These are phyloP conservation scores for Zaprionus davidi DNA, from an alignment of 1,140 invertebrate genomes.

Conservation along the genomic window DNA sequence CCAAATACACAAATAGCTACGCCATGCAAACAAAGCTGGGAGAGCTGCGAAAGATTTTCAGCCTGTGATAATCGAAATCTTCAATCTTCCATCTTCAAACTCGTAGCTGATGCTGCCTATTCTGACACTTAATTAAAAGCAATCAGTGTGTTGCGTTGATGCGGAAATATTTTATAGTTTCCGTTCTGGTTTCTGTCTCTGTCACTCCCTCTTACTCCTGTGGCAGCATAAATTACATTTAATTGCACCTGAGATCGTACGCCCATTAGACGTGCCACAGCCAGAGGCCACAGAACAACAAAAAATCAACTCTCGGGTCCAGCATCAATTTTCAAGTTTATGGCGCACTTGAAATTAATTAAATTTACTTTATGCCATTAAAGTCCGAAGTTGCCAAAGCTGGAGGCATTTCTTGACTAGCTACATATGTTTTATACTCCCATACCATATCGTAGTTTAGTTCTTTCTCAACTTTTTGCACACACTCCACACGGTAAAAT, in stretches of 20 bases:
- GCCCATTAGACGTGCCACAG: slow-evolving; percentile 26
- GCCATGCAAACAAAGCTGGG: slow-evolving; percentile 41
- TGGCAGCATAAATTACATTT: slow-evolving; percentile 51
- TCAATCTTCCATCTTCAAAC: slow-evolving; percentile 23
- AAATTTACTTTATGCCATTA: slow-evolving; percentile 35
- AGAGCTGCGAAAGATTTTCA: slow-evolving; percentile 20
- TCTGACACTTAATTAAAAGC: slow-evolving; percentile 63
- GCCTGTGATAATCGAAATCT: slow-evolving; percentile 30
- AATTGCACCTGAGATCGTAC: slow-evolving; percentile 38
- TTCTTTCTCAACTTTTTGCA: background rate
- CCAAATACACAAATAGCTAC: slow-evolving; percentile 76
- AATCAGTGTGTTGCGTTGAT: slow-evolving; percentile 47
- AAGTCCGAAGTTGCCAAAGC: background rate
- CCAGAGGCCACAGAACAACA: background rate
- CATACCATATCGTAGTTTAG: background rate
- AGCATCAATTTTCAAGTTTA: slow-evolving; percentile 22
- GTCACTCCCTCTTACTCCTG: background rate
- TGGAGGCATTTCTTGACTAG: background rate
- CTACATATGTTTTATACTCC: slow-evolving; percentile 16
- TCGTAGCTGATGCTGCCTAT: slow-evolving; percentile 41
- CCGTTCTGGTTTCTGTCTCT: slow-evolving; percentile 56
- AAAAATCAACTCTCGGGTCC: slow-evolving; percentile 2
- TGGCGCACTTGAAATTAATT: slow-evolving; percentile 53
- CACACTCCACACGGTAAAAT: slow-evolving; percentile 37
- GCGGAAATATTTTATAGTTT: slow-evolving; percentile 70